Evolutionary conservation across 2,888 invertebrate species (phyloP), one percentile per base, ranked within the genome.

Genomic region (Trichogramma evanescens): DNA sequence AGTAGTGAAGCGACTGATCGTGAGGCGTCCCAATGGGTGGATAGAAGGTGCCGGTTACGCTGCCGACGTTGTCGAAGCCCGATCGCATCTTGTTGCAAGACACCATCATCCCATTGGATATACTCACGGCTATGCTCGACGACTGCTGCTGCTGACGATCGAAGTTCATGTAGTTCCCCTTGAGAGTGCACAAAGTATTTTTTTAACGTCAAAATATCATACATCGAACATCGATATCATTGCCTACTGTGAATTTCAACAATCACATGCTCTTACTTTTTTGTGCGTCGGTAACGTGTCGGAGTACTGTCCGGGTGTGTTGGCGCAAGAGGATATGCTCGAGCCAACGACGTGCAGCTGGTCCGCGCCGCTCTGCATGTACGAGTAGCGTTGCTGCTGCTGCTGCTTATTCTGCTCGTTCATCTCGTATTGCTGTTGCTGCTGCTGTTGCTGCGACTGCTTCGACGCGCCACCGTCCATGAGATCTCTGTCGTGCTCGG

Each of bases 31-130:
- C 91, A 39, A 92, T 89, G 1, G 93, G 93, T 26, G 93, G 93
- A 75, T 91, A 93, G 79, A 91, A 93, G 5, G 93, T 93, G 10
- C 92, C 92, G n/a, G 91, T 90, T 9, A 91, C 91, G 41, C 90
- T 83, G 63, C 90, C 90, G 0, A 90, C 88, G 74, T 90, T 89
- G 71, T 91, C 91, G 40, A 91, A 84, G 64, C 89, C 81, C 48
- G 90, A 88, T 69, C 91, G 86, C 74, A 89, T 89, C 56, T 90
- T 89, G 74, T 91, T 91, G 85, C 89, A 88, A 65, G 87, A 87
- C 52, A 89, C 89, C 80, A 92, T 91, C 87, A 92, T 89, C 13
- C 91, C 91, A 69, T 91, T 90, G 4, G 88, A 86, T 82, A 89
- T 88, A 7, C 91, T 90, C 80, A 89, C 88, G 0, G 91, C 90